These are phyloP conservation scores for Andrena flavipes DNA, from an alignment of 2,888 invertebrate species.

Conservation along the genomic window DNA sequence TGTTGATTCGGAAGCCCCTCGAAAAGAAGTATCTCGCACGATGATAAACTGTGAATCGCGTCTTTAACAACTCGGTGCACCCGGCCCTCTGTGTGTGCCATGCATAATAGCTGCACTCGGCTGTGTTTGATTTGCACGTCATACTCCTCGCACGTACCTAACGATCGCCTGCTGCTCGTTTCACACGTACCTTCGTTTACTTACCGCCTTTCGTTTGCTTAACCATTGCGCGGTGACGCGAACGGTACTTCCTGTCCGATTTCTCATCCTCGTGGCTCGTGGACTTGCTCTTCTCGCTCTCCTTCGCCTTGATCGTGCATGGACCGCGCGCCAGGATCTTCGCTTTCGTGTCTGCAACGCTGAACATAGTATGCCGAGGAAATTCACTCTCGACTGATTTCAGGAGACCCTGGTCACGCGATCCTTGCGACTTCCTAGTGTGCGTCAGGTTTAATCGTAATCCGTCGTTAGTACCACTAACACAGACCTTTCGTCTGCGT, in stretches of 20 bases:
- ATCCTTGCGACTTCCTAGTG: constrained; percentile 17
- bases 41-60: not conserved
- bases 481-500: not conserved
- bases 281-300: not conserved
- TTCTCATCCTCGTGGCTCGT: not conserved
- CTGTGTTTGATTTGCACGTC: constrained; percentile 52
- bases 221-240: constrained; percentile 8
- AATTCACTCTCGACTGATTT: constrained; percentile 1
- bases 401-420: constrained; percentile 42
- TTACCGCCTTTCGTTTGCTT: constrained; percentile 33
- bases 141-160: constrained; percentile 42
- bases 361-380: not conserved
- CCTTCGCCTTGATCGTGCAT: constrained; percentile 53
- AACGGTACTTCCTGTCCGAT: not conserved
- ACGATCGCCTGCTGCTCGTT: constrained; percentile 44
- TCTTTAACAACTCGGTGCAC: constrained; percentile 30
- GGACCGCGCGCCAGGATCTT: constrained; percentile 64
- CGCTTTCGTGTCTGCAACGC: constrained; percentile 16
- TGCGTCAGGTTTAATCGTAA: constrained; percentile 7
- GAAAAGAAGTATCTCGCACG: constrained; percentile 31
- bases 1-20: not conserved
- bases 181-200: constrained; percentile 48
- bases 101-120: constrained; percentile 14
- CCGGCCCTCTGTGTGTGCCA: constrained; percentile 2
- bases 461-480: constrained; percentile 44